These are phyloP conservation scores for Magallana gigas DNA, from an alignment of 1,140 invertebrate genomes.

Conservation along the genomic window DNA sequence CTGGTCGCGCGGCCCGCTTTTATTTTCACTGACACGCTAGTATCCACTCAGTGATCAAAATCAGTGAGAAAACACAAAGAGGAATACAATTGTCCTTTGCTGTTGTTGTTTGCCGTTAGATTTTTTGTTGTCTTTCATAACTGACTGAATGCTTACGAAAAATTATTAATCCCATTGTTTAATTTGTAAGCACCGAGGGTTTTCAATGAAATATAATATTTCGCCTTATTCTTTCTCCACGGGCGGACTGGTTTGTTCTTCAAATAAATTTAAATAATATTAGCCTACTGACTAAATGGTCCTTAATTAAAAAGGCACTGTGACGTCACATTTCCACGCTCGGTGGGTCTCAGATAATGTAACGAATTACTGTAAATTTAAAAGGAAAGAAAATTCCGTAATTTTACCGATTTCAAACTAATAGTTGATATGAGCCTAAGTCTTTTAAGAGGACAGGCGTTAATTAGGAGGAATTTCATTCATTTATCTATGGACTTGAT, in stretches of 20 bases:
- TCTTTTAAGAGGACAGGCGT: not conserved
- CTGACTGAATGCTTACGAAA: not conserved
- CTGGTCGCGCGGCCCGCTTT: no score
- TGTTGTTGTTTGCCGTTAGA: not conserved
- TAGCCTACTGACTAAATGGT: not conserved
- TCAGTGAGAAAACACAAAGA: not conserved
- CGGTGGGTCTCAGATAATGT: not conserved
- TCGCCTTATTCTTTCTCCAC: not conserved
- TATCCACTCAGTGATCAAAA: not conserved
- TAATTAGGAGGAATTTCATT: not conserved
- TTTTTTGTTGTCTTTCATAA: not conserved
- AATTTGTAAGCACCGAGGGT: not conserved
- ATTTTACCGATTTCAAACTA: not conserved
- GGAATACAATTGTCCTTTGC: not conserved
- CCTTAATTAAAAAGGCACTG: conserved; percentile 7
- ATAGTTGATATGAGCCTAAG: not conserved
- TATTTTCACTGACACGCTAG: no score
- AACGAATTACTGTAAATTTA: conserved; percentile 24
- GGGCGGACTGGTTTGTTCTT: not conserved
- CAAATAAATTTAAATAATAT: not conserved
- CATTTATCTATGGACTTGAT: not conserved
- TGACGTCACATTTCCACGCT: conserved; percentile 32
- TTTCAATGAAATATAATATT: conserved; percentile 37
- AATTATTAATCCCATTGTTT: conserved; percentile 15
- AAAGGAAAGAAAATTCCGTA: conserved; percentile 14